These are phyloP conservation scores for Netelia inedita DNA, from an alignment of 2,888 invertebrate species.

Conservation along the genomic window DNA sequence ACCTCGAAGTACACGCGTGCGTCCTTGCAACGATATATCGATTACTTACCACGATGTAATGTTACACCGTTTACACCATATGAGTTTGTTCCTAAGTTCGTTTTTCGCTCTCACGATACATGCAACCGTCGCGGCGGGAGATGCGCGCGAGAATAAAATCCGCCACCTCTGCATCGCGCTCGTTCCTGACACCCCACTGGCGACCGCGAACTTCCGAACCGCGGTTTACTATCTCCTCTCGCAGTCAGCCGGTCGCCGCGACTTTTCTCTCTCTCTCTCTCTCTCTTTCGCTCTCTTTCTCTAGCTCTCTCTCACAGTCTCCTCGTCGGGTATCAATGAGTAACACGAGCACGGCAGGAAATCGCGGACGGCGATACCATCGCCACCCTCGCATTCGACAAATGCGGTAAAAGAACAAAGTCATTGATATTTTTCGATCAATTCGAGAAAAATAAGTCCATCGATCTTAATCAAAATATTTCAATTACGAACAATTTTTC, in stretches of 20 bases:
- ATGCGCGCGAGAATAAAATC: slow-evolving; percentile 34
- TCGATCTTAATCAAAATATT: too few relatives aligned
- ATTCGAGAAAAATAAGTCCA: too few relatives aligned
- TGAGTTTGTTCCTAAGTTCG: slow-evolving; percentile 50
- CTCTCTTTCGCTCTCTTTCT: background rate
- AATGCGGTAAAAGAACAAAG: background rate
- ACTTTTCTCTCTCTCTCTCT: background rate
- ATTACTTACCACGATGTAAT: slow-evolving; percentile 71
- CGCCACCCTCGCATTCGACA: slow-evolving; percentile 36
- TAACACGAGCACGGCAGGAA: slow-evolving; percentile 29
- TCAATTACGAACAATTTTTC: too few relatives aligned
- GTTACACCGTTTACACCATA: slow-evolving; percentile 71
- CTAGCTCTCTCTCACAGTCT: background rate
- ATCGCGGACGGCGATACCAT: slow-evolving; percentile 11
- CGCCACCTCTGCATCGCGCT: slow-evolving; percentile 37
- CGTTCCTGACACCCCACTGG: slow-evolving; percentile 59
- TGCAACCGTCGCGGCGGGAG: slow-evolving; percentile 30
- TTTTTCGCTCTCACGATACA: slow-evolving; percentile 53
- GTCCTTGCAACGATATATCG: slow-evolving; percentile 77
- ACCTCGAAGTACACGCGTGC: slow-evolving; percentile 52
- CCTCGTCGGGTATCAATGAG: background rate
- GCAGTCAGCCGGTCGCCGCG: background rate
- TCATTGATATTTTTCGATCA: too few relatives aligned
- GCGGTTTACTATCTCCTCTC: slow-evolving; percentile 2
- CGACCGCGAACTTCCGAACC: slow-evolving; percentile 57